Conservation (phyloP, 2,888 invertebrate genomes). For the Hartigia nigra region DNA sequence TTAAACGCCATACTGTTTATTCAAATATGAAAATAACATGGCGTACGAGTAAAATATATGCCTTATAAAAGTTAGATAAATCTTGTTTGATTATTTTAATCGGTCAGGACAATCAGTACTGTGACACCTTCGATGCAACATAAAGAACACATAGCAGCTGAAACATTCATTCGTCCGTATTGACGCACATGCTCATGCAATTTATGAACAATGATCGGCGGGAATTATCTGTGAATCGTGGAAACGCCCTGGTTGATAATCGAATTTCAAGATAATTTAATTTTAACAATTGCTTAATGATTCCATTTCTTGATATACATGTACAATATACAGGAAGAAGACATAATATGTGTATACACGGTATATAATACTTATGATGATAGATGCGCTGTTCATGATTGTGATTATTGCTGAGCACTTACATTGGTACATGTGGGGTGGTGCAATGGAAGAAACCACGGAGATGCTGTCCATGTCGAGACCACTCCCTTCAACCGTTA, state of each 20-base stretch:
- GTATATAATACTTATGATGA: not conserved
- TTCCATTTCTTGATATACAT: too few species aligned
- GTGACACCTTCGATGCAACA: constrained; percentile 45
- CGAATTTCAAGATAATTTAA: too few species aligned
- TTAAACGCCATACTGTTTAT: not conserved
- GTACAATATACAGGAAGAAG: too few species aligned
- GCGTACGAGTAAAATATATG: not conserved
- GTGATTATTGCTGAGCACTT: constrained; percentile 61
- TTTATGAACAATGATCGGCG: constrained; percentile 2
- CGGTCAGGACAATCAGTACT: not conserved
- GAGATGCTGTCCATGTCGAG: constrained; percentile 79
- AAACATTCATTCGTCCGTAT: not conserved
- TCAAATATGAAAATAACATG: not conserved
- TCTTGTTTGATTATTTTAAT: not conserved
- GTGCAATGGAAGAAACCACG: constrained; percentile 75
- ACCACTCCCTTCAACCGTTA: constrained; percentile 69
- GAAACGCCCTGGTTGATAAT: too few species aligned
- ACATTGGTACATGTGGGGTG: constrained; percentile 79
- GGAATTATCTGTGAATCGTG: not conserved
- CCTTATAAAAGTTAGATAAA: not conserved
- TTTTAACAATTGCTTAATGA: too few species aligned
- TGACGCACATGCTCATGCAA: constrained; percentile 9
- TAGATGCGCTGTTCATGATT: not conserved
- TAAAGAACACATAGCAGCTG: constrained; percentile 48
- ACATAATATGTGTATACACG: not conserved